phyloP scores from a whole-genome alignment of 92 coral and sea anemone species.

The Parazoanthus darwini region DNA sequence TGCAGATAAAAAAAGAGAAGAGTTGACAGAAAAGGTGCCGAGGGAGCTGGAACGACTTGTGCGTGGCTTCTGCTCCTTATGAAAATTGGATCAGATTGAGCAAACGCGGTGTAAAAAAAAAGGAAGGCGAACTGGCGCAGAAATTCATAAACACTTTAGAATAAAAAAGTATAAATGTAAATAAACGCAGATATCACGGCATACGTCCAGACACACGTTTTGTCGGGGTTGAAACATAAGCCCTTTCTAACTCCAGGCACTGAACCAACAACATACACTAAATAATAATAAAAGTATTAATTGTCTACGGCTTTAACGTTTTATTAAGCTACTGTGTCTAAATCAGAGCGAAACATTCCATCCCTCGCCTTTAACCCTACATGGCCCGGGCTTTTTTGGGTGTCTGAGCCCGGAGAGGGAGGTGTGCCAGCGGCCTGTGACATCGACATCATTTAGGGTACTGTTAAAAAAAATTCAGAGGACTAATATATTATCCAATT shows the following conservation, averaged over 20 bases:
- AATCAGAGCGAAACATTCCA: no score
- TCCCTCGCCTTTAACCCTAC: no score
- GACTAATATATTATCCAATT: no score
- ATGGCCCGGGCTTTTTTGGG: no score
- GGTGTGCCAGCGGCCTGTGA: no score
- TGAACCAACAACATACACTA: neutral
- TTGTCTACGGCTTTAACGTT: no score
- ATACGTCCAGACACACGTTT: neutral
- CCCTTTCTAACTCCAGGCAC: neutral
- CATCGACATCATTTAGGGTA: no score
- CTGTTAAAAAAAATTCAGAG: no score
- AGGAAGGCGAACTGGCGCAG: neutral
- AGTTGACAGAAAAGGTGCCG: neutral
- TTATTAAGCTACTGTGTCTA: neutral
- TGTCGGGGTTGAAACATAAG: neutral
- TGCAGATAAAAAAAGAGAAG: neutral
- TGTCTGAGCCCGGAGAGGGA: no score
- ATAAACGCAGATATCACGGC: neutral
- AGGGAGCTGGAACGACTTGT: constrained; percentile 3
- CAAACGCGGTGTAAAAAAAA: neutral
- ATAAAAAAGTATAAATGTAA: neutral
- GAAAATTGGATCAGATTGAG: neutral
- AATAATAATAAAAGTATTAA: no score
- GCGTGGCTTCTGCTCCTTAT: neutral
- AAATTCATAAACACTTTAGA: neutral